Percentiles rank a stretch among this genome's conserved stretches.
phyloP scores from a whole-genome alignment of 1,140 invertebrate genomes.

The Ceratoteleas bidentatus region DNA sequence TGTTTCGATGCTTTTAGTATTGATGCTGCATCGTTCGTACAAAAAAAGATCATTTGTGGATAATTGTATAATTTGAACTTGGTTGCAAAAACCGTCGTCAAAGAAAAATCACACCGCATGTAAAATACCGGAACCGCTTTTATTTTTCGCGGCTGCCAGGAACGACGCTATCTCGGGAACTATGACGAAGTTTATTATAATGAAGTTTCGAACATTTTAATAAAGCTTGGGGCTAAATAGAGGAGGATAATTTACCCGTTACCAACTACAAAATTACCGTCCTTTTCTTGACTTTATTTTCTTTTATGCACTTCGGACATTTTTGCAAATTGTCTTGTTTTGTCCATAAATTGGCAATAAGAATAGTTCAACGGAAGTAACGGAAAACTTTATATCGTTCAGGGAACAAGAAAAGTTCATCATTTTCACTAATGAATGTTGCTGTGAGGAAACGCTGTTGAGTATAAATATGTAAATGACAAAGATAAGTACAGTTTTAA shows the following conservation, averaged over 20 bases:
- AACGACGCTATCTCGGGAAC: slow-evolving; percentile 25
- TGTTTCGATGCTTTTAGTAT: not conserved
- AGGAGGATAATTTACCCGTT: slow-evolving; percentile 9
- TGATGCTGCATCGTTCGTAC: no score
- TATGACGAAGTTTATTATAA: slow-evolving; percentile 34
- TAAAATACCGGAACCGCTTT: not conserved
- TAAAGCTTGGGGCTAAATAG: slow-evolving; percentile 6
- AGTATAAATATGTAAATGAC: no score
- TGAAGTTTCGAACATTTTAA: slow-evolving; percentile 41
- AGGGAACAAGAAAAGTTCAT: no score
- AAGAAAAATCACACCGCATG: no score
- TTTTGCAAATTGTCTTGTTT: not conserved
- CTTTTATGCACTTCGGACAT: not conserved
- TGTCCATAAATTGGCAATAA: not conserved
- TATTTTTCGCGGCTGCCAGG: slow-evolving; percentile 15
- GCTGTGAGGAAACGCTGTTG: no score
- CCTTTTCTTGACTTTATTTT: slow-evolving; percentile 2
- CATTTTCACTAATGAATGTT: no score
- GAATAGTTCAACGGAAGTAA: not conserved
- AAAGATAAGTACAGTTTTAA: no score
- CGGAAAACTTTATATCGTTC: no score
- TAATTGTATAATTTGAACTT: no score
- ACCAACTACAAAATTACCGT: not conserved
- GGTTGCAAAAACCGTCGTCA: no score
- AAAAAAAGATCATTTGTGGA: no score